A percentile compares a stretch with the other conserved stretches of the same genome.
phyloP scores from a whole-genome alignment of 2,888 invertebrate genomes.

The Dorcus parallelipipedus region DNA sequence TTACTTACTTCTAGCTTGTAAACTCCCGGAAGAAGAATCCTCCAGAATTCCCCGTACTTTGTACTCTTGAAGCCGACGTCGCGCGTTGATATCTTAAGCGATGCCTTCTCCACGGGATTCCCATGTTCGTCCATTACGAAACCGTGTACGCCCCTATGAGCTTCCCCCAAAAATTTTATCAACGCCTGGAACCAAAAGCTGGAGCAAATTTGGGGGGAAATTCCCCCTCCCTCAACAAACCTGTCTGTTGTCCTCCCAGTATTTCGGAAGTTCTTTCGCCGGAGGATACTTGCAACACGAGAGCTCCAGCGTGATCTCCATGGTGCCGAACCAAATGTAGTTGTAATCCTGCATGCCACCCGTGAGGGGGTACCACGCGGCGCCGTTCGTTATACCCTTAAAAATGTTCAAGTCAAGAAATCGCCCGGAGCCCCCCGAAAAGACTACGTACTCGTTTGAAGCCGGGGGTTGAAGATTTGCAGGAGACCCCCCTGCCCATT shows the following conservation, averaged over 20 bases:
- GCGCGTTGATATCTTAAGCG: slow-evolving; percentile 74
- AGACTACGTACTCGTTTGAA: slow-evolving; percentile 57
- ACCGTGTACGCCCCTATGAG: slow-evolving; percentile 85
- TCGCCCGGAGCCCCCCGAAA: background rate
- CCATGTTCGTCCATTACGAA: slow-evolving; percentile 77
- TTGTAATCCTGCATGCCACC: slow-evolving; percentile 95
- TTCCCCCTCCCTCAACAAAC: slow-evolving; percentile 49
- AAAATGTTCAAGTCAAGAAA: slow-evolving; percentile 4
- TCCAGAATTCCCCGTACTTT: slow-evolving; percentile 93
- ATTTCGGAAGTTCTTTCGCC: slow-evolving; percentile 71
- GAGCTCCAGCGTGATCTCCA: slow-evolving; percentile 93
- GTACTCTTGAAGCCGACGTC: slow-evolving; percentile 84
- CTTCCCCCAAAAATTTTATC: slow-evolving; percentile 80
- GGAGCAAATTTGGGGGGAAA: background rate
- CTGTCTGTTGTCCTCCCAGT: slow-evolving; percentile 87
- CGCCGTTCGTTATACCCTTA: slow-evolving; percentile 90
- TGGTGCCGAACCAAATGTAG: slow-evolving; percentile 88
- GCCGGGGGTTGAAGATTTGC: slow-evolving; percentile 70
- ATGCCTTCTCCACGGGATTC: slow-evolving; percentile 74
- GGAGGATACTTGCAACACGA: slow-evolving; percentile 93
- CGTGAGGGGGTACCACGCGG: slow-evolving; percentile 89
- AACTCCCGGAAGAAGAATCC: slow-evolving; percentile 81
- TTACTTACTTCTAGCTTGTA: slow-evolving; percentile 76
- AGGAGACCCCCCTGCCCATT: slow-evolving; percentile 83
- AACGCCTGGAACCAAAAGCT: slow-evolving; percentile 60